Evolutionary conservation across 2,797 vertebrate species (phyloP).

Genomic region (Melanotaenia boesemani): DNA sequence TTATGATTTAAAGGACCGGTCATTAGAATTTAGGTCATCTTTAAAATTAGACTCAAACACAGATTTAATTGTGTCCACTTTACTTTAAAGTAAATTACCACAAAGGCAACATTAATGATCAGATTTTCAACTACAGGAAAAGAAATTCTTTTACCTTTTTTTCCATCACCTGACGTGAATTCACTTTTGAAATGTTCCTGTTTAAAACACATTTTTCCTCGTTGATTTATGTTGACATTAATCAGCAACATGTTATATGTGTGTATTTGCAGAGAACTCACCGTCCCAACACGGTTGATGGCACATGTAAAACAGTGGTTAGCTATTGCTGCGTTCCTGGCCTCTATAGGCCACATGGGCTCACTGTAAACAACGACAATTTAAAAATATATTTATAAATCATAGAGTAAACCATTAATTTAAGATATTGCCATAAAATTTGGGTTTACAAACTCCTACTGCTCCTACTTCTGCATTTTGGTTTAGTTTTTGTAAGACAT

Average conservation of each 20-base stretch:
- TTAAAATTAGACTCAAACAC: background rate
- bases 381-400: no score
- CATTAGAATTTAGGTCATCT: background rate
- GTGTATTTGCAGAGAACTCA: slow-evolving; percentile 66
- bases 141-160: slow-evolving; percentile 83
- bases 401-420: no score
- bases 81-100: background rate
- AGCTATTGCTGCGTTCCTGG: slow-evolving; percentile 95
- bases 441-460: no score
- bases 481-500: no score
- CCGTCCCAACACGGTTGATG: slow-evolving; percentile 95
- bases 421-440: no score
- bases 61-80: background rate
- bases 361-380: slow-evolving; percentile 81
- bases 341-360: slow-evolving; percentile 94
- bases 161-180: slow-evolving; percentile 96
- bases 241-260: background rate
- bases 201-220: slow-evolving; percentile 34
- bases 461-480: no score
- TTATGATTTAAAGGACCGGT: background rate
- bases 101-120: background rate
- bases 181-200: slow-evolving; percentile 93
- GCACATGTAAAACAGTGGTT: slow-evolving; percentile 97
- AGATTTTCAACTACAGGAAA: background rate
- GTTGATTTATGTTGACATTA: background rate